Conservation (phyloP, 37 sponge, comb jelly and placozoan species). For the Beroe forskalii region DNA sequence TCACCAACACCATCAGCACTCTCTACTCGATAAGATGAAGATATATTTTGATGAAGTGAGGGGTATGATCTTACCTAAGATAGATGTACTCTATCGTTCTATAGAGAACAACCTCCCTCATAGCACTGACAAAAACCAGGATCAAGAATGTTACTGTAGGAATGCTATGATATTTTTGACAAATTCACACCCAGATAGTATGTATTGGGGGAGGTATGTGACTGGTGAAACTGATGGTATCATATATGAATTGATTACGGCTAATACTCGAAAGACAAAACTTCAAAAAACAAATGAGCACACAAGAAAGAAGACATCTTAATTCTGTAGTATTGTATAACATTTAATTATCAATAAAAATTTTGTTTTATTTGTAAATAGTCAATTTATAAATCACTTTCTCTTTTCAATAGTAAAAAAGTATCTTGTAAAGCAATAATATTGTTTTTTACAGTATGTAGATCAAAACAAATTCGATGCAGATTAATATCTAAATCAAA, state of each 20-base stretch:
- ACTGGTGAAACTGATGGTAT: background rate
- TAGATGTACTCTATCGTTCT: background rate
- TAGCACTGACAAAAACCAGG: background rate
- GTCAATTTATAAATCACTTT: no score
- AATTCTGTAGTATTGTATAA: no score
- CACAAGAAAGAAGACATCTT: no score
- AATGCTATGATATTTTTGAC: background rate
- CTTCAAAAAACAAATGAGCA: background rate
- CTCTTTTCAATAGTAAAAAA: no score
- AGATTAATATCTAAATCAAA: no score
- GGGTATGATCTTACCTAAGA: background rate
- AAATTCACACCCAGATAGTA: background rate
- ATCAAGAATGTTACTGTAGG: background rate
- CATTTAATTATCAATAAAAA: no score
- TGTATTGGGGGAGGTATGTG: background rate
- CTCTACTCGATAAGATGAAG: background rate
- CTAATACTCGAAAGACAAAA: background rate
- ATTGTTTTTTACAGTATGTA: no score
- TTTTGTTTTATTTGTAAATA: no score
- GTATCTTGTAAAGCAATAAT: no score
- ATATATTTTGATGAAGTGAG: background rate
- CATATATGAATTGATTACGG: background rate
- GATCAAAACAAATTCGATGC: no score
- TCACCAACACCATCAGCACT: background rate
- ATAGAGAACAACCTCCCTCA: background rate